Evolutionary conservation across 92 coral and sea anemone genomes (phyloP), one percentile per base, ranked within the genome.

Genomic region (Zoanthus sansibaricus): DNA sequence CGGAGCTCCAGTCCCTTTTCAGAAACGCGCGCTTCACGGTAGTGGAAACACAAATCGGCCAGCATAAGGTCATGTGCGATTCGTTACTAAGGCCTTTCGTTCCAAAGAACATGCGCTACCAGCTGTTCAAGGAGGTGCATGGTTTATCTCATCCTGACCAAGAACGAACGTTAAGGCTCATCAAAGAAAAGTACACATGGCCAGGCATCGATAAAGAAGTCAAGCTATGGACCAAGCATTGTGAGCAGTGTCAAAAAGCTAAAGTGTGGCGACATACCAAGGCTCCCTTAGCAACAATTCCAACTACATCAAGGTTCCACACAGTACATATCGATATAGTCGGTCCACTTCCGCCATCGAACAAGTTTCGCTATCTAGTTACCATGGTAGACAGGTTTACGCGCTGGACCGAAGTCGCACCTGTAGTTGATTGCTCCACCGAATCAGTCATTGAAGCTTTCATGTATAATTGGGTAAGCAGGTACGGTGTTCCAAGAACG

Each of bases 341-440:
- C 0, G 66, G 76, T 0, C 87, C 87, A 4, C 14, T 72, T 0
- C 91, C 87, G 0, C 78, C 13, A 7, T 49, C 78, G 3, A 33
- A 87, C 10, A 86, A 89, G n/a, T 83, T 30, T 82, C 32, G 20
- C 16, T 91, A 91, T 77, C 75, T 90, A 21, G 72, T 90, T 44
- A 90, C 91, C 5, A 78, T 83, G 31, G 76, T 86, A 10, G 94
- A 61, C 17, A 8, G 68, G 0, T 61, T 67, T 42, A 6, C 72
- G 4, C 9, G 72, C 3, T n/a, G 72, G 72, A 7, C 42, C 5
- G 72, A 67, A 67, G 72, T 42, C 72, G 25, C 25, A 6, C 72
- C 72, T 6, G 4, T 67, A 3, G 6, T 42, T 42, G 72, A 67
- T 18, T 6, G 5, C 3, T 17, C 9, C 9, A 42, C 72, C 7